Evolutionary conservation across 2,113 vertebrate genomes (phyloP).

Genomic region (Pyrgilauda ruficollis): DNA sequence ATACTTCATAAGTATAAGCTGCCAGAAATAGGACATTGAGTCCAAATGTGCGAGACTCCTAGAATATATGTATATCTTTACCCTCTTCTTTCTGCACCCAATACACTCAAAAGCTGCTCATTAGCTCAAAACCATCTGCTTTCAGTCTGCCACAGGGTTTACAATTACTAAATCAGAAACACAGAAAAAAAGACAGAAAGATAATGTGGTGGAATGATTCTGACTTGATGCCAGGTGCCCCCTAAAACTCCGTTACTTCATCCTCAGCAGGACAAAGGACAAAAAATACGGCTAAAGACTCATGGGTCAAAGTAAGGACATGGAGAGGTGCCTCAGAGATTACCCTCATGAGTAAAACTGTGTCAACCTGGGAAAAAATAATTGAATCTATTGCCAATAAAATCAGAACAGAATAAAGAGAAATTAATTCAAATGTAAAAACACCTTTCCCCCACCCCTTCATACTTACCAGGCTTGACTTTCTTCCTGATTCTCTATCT

Average conservation of each 20-base stretch:
- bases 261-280: neutral
- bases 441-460: neutral
- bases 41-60: neutral
- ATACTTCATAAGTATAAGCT: neutral
- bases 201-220: neutral
- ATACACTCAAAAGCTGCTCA: neutral
- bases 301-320: neutral
- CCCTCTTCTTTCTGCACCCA: neutral
- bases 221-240: neutral
- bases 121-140: neutral
- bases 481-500: neutral
- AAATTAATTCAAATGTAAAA: neutral
- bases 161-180: neutral
- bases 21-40: neutral
- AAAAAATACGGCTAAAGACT: neutral
- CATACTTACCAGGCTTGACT: neutral
- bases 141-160: neutral
- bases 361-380: neutral
- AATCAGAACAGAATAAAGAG: neutral
- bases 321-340: neutral
- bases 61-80: neutral
- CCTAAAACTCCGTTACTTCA: neutral
- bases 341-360: neutral
- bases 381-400: neutral
- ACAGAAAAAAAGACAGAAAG: neutral